Base-by-base conservation (phyloP, 2,888 invertebrate genomes). In the Melieria omissa region DNA sequence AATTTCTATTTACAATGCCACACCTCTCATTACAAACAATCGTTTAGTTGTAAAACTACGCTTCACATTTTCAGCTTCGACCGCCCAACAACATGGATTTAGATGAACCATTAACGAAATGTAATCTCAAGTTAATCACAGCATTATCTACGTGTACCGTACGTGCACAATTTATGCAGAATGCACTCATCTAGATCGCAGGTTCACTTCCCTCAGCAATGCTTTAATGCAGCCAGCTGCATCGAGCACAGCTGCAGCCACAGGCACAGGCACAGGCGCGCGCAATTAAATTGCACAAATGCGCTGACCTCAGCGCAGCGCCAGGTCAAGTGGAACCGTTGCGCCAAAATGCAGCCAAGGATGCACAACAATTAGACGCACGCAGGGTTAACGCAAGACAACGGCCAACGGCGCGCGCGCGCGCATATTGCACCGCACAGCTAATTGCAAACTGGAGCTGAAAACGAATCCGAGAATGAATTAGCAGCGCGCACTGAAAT, bases 361-460 rank as follows among this genome's bases (percentile, higher is more conserved):
- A 81, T 82, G 83, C 78, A 73, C 77, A 78, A 77, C 83, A 82
- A 81, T 81, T 81, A 81, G 81, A 80, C 82, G 77, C 81, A 81
- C 82, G 81, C 65, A 68, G 75, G 73, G 72, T 9, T 52, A 49
- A 29, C 52, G 41, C 64, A 52, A 41, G 12, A 54, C 52, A 29
- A 49, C 14, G 8, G 8, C 8, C n/a, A 5, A 52, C 14, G 49
- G 52, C 14, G 16, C 5, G 65, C 65, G 52, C 14, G 16, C 5
- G 65, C 65, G 57, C 42, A 55, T 55, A 45, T 55, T 16, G 44
- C 78, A 80, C 76, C n/a, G 9, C 55, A n/a, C 3, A 47, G 80
- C 81, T 82, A 81, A 81, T 81, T 82, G 80, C 80, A 82, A 81
- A 82, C 81, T 81, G 82, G 78, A 81, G 82, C 81, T 58, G n/a